Conservation (phyloP, 2,797 vertebrate species). For the Nannoperca australis region DNA sequence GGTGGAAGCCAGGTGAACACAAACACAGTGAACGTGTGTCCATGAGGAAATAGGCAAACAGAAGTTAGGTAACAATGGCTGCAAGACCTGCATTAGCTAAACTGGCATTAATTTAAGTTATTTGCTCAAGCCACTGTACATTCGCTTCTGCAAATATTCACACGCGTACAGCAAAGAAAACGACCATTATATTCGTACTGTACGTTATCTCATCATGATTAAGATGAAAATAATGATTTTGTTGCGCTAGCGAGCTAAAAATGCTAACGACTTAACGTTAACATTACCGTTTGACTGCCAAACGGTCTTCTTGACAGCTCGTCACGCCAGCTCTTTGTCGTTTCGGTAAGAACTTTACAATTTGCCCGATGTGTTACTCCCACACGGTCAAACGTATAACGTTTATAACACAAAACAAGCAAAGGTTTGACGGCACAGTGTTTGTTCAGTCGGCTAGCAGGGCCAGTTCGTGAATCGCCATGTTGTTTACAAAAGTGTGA, state of each 20-base stretch:
- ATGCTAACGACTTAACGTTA: slow-evolving; percentile 59
- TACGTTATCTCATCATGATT: not conserved
- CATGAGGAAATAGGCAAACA: not conserved
- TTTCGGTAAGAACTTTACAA: not conserved
- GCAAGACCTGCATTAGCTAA: not conserved
- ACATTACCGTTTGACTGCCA: slow-evolving; percentile 71
- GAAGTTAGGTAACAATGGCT: slow-evolving; percentile 11
- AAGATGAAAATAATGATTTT: not conserved
- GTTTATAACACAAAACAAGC: not conserved
- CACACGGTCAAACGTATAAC: fast-evolving
- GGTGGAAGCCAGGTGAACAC: not conserved
- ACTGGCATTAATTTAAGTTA: not conserved
- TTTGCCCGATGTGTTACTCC: not conserved
- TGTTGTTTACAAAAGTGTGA: slow-evolving; percentile 87
- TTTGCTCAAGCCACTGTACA: not conserved
- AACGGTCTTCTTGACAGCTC: slow-evolving; percentile 69
- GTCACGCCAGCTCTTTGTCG: slow-evolving; percentile 41
- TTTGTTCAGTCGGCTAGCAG: slow-evolving; percentile 52
- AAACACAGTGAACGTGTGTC: not conserved
- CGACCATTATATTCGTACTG: not conserved
- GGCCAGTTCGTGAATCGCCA: slow-evolving; percentile 76
- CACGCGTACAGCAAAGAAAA: not conserved
- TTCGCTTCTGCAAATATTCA: not conserved
- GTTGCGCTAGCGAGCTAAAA: slow-evolving; percentile 51
- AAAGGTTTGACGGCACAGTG: slow-evolving; percentile 25